Base-by-base conservation (phyloP, 2,888 invertebrate genomes). In the Petrolisthes cinctipes region DNA sequence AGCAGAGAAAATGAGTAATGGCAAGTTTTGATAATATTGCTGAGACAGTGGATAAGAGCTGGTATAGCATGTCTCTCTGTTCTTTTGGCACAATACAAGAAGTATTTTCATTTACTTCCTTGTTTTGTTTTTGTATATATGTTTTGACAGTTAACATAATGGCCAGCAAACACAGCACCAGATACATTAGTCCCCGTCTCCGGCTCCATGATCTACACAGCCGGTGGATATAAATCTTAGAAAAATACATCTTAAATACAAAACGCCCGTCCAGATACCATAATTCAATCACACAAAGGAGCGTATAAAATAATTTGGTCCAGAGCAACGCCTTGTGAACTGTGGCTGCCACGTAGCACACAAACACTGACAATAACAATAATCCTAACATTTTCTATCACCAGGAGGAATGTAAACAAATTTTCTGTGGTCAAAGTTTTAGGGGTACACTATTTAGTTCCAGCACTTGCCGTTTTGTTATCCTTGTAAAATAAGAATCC, bases 1-100 rank as follows among this genome's bases (percentile, higher is more conserved):
- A 94, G 91, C 94, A 95, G 20, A 94, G 92, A 91, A 94, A 94
- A 92, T 94, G 94, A n/a, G 94, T 93, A 71, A 94, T 92, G 3
- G 93, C 92, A 71, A 94, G 89, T 5, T 91, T 90, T 14, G 83
- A 73, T 14, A 90, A 81, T 14, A 90, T 83, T 7, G 76, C 37
- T 3, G 85, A 83, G 17, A 87, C 87, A 53, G 86, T 71, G 5
- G 88, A 71, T n/a, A 90, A 73, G 56, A 90, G 54, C 6, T 51
- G 68, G 84, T 78, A 90, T 9, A 90, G 86, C n/a, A 61, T 68
- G 7, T 66, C 66, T 23, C 90, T 78, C 53, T 90, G 88, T 68
- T 87, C 81, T 68, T 80, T 23, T 5, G 88, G 81, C 56, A 90
- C 85, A n/a, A 71, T 68, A 56, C 85, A 82, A 4, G 89, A n/a